Evolutionary conservation across 35 echinoderm and acorn worm genomes (phyloP).

Genomic region (Anneissia japonica): DNA sequence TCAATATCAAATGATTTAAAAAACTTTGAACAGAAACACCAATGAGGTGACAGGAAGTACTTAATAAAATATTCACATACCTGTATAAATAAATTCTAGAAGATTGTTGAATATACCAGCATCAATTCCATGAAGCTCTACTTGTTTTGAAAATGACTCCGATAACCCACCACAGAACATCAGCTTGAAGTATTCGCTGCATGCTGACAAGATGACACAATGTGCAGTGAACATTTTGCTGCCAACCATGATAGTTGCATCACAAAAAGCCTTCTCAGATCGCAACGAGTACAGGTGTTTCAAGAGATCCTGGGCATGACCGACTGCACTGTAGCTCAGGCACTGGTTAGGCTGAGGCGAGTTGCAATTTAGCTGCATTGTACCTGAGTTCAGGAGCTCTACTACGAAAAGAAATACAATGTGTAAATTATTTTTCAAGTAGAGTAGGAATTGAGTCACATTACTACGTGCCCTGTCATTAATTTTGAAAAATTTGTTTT

Average conservation of each 20-base stretch:
- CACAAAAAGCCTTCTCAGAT: constrained; percentile 43
- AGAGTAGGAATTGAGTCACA: no score
- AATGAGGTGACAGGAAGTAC: no score
- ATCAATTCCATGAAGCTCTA: constrained; percentile 66
- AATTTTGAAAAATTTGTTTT: no score
- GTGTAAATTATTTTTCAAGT: no score
- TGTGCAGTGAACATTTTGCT: constrained; percentile 43
- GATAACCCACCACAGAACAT: constrained; percentile 77
- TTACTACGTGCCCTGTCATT: no score
- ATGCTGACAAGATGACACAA: constrained; percentile 68
- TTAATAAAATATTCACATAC: constrained; percentile 9
- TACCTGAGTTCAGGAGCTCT: no score
- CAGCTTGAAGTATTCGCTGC: constrained; percentile 77
- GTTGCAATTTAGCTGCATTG: neutral
- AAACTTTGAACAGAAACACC: no score
- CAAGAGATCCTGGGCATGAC: neutral
- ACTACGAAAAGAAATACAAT: neutral
- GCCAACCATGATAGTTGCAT: constrained; percentile 56
- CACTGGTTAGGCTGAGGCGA: neutral
- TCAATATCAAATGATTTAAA: no score
- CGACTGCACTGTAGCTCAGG: neutral
- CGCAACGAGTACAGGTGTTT: neutral
- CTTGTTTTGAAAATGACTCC: constrained; percentile 42
- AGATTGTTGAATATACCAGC: constrained; percentile 34
- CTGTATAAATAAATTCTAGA: constrained; percentile 86